phyloP scores from a whole-genome alignment of 2,797 vertebrate species.

The Takifugu ocellatus region DNA sequence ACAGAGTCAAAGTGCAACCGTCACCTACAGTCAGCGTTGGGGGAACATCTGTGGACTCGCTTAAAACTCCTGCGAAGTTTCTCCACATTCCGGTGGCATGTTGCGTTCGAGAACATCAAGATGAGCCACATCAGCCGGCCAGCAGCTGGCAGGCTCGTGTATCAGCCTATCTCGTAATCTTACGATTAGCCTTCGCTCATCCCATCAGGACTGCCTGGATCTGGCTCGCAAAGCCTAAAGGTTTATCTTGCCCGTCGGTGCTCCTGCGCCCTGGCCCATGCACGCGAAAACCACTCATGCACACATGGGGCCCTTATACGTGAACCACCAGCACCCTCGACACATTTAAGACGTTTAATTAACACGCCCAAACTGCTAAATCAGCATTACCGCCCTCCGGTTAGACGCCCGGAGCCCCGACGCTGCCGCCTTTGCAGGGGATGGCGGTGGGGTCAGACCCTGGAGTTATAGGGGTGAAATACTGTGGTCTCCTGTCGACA shows the following conservation, averaged over 20 bases:
- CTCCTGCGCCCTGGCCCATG: slow-evolving; percentile 23
- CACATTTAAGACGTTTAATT: too few relatives aligned
- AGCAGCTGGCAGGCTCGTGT: slow-evolving; percentile 68
- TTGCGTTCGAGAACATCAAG: slow-evolving; percentile 48
- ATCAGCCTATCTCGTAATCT: slow-evolving; percentile 72
- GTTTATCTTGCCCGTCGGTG: slow-evolving; percentile 57
- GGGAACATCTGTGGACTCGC: slow-evolving; percentile 43
- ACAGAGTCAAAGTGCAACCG: slow-evolving; percentile 19
- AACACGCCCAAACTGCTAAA: too few relatives aligned
- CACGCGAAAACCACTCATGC: not conserved
- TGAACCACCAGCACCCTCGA: too few relatives aligned
- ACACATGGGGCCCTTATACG: not conserved
- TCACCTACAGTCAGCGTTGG: slow-evolving; percentile 13
- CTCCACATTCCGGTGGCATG: slow-evolving; percentile 42
- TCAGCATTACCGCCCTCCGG: slow-evolving; percentile 6
- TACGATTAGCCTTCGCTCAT: slow-evolving; percentile 72
- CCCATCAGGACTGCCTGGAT: slow-evolving; percentile 76
- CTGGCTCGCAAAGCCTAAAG: slow-evolving; percentile 65
- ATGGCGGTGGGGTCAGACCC: slow-evolving; percentile 36
- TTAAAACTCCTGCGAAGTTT: slow-evolving; percentile 30
- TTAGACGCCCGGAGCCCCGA: slow-evolving; percentile 7
- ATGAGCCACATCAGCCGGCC: slow-evolving; percentile 69
- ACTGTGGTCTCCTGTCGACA: slow-evolving; percentile 43
- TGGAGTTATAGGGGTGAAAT: slow-evolving; percentile 52
- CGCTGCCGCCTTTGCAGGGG: slow-evolving; percentile 24